These are phyloP conservation scores for Athrips mouffetella DNA, from an alignment of 2,888 invertebrate genomes.

Conservation along the genomic window DNA sequence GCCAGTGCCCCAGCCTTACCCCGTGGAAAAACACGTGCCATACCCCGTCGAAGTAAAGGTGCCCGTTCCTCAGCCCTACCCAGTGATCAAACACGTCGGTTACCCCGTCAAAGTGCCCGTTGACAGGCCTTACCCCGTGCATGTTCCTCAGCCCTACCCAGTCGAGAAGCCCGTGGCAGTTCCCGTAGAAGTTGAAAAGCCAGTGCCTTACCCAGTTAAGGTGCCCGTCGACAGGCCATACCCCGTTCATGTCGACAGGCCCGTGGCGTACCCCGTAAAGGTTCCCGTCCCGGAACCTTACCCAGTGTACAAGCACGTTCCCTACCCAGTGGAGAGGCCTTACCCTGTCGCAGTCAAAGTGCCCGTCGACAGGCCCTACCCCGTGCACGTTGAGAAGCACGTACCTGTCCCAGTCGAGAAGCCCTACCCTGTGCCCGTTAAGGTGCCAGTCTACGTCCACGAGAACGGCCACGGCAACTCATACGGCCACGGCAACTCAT, in stretches of 20 bases:
- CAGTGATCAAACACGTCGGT: slow-evolving; percentile 81
- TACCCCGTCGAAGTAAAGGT: slow-evolving; percentile 86
- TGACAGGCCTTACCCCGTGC: slow-evolving; percentile 83
- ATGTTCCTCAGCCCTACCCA: slow-evolving; percentile 80
- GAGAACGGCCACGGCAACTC: slow-evolving; percentile 42
- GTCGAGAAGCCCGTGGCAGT: slow-evolving; percentile 80
- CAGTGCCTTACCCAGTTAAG: slow-evolving; percentile 80
- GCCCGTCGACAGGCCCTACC: slow-evolving; percentile 80
- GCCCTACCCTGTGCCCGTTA: slow-evolving; percentile 80
- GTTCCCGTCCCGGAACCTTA: slow-evolving; percentile 80
- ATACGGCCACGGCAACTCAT: slow-evolving; percentile 49
- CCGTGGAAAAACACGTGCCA: slow-evolving; percentile 86
- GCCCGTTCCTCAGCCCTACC: slow-evolving; percentile 86
- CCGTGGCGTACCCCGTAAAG: slow-evolving; percentile 79
- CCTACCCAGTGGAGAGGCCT: slow-evolving; percentile 79
- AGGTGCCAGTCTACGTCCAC: slow-evolving; percentile 64
- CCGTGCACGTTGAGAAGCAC: slow-evolving; percentile 71
- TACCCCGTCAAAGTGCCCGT: slow-evolving; percentile 83
- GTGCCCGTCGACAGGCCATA: slow-evolving; percentile 81
- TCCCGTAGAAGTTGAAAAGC: slow-evolving; percentile 81
- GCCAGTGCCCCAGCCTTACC: slow-evolving; percentile 86
- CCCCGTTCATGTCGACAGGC: slow-evolving; percentile 81
- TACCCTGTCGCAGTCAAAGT: slow-evolving; percentile 82
- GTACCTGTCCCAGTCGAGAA: slow-evolving; percentile 76
- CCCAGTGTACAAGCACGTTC: slow-evolving; percentile 83